Percentiles rank a stretch among this genome's conserved stretches.
Evolutionary conservation across 2,888 invertebrate species (phyloP).

Genomic region (Eupithecia tripunctaria): DNA sequence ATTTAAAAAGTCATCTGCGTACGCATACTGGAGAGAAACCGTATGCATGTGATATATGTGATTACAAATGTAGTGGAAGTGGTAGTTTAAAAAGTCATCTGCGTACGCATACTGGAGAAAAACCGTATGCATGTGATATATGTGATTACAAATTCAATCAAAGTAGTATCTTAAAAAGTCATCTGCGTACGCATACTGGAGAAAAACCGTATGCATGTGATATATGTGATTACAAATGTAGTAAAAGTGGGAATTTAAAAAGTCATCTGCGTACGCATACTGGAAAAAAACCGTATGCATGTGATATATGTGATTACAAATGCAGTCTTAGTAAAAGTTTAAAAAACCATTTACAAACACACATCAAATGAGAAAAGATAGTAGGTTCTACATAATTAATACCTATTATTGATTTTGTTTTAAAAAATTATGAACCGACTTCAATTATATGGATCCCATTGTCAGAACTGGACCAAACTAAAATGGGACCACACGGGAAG

Average conservation of each 20-base stretch:
- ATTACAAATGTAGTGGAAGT: neutral
- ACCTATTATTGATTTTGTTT: too few species aligned
- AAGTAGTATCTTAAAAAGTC: neutral
- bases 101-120: neutral
- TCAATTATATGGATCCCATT: too few species aligned
- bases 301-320: neutral
- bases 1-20: neutral
- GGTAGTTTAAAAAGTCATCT: neutral
- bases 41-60: neutral
- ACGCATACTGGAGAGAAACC: conserved; percentile 5
- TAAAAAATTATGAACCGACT: too few species aligned
- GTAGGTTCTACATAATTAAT: too few species aligned
- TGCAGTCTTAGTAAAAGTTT: neutral
- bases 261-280: too few species aligned
- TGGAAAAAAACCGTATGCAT: neutral
- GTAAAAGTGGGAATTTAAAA: too few species aligned
- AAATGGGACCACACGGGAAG: too few species aligned
- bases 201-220: too few species aligned
- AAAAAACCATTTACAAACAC: neutral
- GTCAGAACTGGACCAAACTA: too few species aligned
- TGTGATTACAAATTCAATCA: neutral
- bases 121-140: neutral
- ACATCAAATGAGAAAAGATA: neutral
- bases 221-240: too few species aligned
- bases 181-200: neutral